Conservation (phyloP, 1,140 invertebrate genomes). For the Drosophila gunungcola region DNA sequence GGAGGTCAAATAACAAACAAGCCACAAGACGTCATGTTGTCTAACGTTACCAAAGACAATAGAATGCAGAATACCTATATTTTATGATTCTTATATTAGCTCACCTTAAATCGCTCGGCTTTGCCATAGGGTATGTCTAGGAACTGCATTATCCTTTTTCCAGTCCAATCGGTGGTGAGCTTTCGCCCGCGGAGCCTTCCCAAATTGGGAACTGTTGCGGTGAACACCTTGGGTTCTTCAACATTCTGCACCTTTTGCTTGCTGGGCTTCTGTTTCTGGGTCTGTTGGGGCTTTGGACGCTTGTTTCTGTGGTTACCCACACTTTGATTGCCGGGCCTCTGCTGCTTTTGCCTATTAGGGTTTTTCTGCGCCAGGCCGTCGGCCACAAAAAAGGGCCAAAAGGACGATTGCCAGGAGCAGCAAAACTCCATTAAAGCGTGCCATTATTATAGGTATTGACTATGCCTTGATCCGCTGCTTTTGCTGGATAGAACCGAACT, state of each 20-base stretch:
- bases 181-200: constrained; percentile 73
- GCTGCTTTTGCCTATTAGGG: constrained; percentile 38
- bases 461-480: constrained; percentile 17
- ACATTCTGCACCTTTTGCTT: constrained; percentile 35
- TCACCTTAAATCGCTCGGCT: constrained; percentile 75
- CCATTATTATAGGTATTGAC: constrained; percentile 36
- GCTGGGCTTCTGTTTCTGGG: constrained; percentile 26
- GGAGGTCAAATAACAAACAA: not conserved
- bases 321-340: constrained; percentile 22
- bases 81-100: not conserved
- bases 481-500: constrained; percentile 39
- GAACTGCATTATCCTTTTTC: constrained; percentile 74
- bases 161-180: constrained; percentile 67
- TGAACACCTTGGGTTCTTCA: constrained; percentile 42
- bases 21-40: not conserved
- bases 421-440: constrained; percentile 47
- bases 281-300: constrained; percentile 40
- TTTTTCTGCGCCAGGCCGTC: constrained; percentile 44
- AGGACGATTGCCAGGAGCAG: constrained; percentile 52
- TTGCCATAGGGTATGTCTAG: constrained; percentile 78
- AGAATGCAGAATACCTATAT: not conserved
- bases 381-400: constrained; percentile 30
- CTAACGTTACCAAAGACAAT: not conserved
- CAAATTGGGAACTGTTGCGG: constrained; percentile 55
- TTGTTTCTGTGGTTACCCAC: constrained; percentile 25